Evolutionary conservation across 2,888 invertebrate species (phyloP), one percentile per base, ranked within the genome.

Genomic region (Fragum whitleyi): DNA sequence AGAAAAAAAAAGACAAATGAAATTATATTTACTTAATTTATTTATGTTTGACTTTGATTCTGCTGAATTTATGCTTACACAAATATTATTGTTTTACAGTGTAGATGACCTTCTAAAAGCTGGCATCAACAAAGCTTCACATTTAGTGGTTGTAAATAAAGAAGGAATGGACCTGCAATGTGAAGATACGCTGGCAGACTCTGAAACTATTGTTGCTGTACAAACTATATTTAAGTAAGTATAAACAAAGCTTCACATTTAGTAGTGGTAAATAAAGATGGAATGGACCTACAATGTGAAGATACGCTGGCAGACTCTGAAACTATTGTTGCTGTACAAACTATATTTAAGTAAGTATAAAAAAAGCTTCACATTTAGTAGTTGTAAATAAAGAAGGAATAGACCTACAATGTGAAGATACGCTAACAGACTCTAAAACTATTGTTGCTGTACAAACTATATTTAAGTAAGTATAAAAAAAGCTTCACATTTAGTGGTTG

Each of bases 371-470:
- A 94, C 98, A 98, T 93, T 98, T 99, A 57, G 98, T 98, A 47
- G 96, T 96, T 85, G 97, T 99, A 57, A 99, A 99, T 95, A 98
- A 98, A 94, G 98, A 98, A 94, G 61, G 79, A 16, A 95, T 97
- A 73, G 98, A 98, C 95, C 97, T 97, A 0, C 97, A 98, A 0
- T 97, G 97, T 5, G 99, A 99, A 94, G 99, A 98, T 93, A 97
- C 98, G 51, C 95, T 99, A 55, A 97, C 98, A n/a, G 99, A 99
- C 94, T 98, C 99, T 94, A 99, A 98, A 94, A 99, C 99, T 21
- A 99, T 99, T 90, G 98, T 99, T 23, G 98, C 98, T 70, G 98
- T 99, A 67, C 99, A 99, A 95, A 98, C 98, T n/a, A 98, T 99
- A 97, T 98, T 98, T 96, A 97, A 74, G 99, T 99, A 61, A 99